Evolutionary conservation across 2,113 vertebrate genomes (phyloP).

Genomic region (Cyprinodon variegatus): DNA sequence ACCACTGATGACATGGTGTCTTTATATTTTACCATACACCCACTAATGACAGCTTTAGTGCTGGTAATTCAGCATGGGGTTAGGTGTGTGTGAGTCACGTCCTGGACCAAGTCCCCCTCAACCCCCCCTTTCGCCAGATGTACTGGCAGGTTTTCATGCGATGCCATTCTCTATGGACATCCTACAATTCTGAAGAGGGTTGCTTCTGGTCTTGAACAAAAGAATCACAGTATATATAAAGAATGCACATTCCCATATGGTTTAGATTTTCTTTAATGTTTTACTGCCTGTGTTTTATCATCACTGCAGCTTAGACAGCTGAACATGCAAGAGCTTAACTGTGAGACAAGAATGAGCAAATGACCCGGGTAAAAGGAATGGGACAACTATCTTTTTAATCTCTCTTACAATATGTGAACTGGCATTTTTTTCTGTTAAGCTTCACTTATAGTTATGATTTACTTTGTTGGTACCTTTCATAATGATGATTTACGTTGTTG

Average conservation of each 20-base stretch:
- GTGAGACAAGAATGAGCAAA: background rate
- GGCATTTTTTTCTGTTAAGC: background rate
- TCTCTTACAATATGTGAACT: background rate
- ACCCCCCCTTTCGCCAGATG: slow-evolving; percentile 64
- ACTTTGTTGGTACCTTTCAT: background rate
- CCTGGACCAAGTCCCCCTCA: slow-evolving; percentile 38
- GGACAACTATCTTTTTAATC: background rate
- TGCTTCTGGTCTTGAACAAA: slow-evolving; percentile 17
- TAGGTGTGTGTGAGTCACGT: slow-evolving; percentile 71
- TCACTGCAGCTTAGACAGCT: background rate
- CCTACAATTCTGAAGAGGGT: slow-evolving; percentile 47
- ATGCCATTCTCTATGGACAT: slow-evolving; percentile 31
- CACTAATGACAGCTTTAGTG: slow-evolving; percentile 79
- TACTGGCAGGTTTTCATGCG: slow-evolving; percentile 62
- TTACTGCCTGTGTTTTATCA: slow-evolving; percentile 6
- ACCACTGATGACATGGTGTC: slow-evolving; percentile 54
- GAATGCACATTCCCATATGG: background rate
- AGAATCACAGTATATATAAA: background rate
- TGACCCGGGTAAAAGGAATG: background rate
- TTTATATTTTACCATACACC: slow-evolving; percentile 71
- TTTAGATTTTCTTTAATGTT: slow-evolving; percentile 14
- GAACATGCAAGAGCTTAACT: background rate
- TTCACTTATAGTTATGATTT: background rate
- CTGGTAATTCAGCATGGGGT: slow-evolving; percentile 68
- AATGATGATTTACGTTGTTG: background rate